A percentile compares a stretch with the other conserved stretches of the same genome.
Evolutionary conservation across 2,888 invertebrate species (phyloP).

Genomic region (Mystacides longicornis): DNA sequence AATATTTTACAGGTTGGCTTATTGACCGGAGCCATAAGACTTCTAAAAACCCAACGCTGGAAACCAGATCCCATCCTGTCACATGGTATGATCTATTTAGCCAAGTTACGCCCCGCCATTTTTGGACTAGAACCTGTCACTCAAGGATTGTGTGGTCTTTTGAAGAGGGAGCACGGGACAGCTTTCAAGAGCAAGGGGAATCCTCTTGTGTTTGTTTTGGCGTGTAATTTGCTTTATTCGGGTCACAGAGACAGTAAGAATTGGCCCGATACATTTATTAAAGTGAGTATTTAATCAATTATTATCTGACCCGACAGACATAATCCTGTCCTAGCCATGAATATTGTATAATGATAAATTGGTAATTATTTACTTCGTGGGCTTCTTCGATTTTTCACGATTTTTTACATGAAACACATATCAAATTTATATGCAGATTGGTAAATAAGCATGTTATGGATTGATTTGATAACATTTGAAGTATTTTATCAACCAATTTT

Average conservation of each 20-base stretch:
- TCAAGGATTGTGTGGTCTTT: conserved; percentile 70
- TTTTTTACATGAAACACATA: no score
- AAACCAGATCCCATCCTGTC: conserved; percentile 78
- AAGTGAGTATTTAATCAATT: conserved; percentile 45
- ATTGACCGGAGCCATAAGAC: conserved; percentile 82
- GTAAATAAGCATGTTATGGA: no score
- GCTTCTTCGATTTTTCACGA: no score
- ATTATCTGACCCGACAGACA: no score
- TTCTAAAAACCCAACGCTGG: conserved; percentile 66
- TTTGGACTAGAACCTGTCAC: conserved; percentile 69
- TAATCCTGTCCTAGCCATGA: no score
- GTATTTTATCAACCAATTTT: no score
- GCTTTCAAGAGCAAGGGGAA: conserved; percentile 73
- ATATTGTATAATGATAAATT: no score
- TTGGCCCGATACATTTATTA: conserved; percentile 91
- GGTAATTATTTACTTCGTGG: no score
- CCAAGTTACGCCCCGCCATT: conserved; percentile 69
- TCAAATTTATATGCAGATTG: no score
- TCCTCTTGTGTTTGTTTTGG: conserved; percentile 70
- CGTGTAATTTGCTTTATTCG: conserved; percentile 75
- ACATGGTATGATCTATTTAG: conserved; percentile 70
- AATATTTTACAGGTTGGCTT: conserved; percentile 51
- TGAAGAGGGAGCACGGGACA: conserved; percentile 69
- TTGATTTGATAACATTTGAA: no score
- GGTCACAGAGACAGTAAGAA: conserved; percentile 74